Conservation (phyloP, 2,113 vertebrate genomes). For the Gobio gobio region DNA sequence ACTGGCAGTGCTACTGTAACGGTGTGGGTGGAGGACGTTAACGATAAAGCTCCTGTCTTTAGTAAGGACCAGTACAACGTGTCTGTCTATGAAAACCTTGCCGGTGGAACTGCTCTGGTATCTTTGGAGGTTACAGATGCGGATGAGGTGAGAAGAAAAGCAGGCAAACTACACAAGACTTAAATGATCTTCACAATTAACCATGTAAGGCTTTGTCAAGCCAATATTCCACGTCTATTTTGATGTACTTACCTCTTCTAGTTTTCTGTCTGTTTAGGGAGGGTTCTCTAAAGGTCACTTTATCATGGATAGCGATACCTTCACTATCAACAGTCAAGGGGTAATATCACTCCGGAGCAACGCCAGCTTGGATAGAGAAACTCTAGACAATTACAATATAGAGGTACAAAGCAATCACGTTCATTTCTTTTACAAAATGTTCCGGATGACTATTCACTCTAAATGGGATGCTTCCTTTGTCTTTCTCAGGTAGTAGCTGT, state of each 20-base stretch:
- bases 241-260: not conserved
- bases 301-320: slow-evolving; percentile 64
- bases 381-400: slow-evolving; percentile 67
- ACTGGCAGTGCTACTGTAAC: slow-evolving; percentile 57
- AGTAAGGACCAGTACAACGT: slow-evolving; percentile 66
- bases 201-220: not conserved
- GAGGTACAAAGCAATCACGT: slow-evolving; percentile 67
- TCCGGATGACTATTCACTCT: not conserved
- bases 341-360: slow-evolving; percentile 71
- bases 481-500: slow-evolving; percentile 76
- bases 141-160: slow-evolving; percentile 70
- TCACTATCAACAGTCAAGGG: slow-evolving; percentile 74
- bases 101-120: slow-evolving; percentile 67
- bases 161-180: not conserved
- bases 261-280: slow-evolving; percentile 58
- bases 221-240: not conserved
- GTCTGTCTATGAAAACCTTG: slow-evolving; percentile 75
- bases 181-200: not conserved
- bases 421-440: not conserved
- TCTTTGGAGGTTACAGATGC: slow-evolving; percentile 74
- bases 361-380: slow-evolving; percentile 79
- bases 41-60: slow-evolving; percentile 79
- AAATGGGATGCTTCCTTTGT: not conserved
- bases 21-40: slow-evolving; percentile 73
- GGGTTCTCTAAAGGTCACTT: slow-evolving; percentile 80